These are phyloP conservation scores for Lasioglossum morio DNA, from an alignment of 2,888 invertebrate genomes.

Conservation along the genomic window DNA sequence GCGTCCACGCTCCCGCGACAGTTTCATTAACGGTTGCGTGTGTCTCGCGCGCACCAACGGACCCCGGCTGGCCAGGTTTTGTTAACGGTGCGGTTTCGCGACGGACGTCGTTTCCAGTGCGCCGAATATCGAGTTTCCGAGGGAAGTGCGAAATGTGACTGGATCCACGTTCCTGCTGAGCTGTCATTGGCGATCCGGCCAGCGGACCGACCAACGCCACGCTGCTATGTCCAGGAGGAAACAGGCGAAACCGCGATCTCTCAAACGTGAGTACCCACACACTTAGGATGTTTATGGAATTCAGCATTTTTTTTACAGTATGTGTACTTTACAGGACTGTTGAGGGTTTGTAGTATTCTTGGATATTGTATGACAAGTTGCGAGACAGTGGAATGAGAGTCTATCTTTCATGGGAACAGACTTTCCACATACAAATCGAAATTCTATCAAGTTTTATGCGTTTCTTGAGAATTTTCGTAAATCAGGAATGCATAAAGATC, in stretches of 20 bases:
- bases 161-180: slow-evolving; percentile 32
- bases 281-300: too few species aligned
- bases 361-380: too few species aligned
- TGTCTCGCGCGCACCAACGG: neutral
- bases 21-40: neutral
- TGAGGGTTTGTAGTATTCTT: too few species aligned
- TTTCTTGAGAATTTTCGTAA: too few species aligned
- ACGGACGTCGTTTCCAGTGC: slow-evolving; percentile 32
- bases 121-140: slow-evolving; percentile 31
- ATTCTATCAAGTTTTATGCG: too few species aligned
- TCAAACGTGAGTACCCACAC: slow-evolving; percentile 81
- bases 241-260: slow-evolving; percentile 85
- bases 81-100: slow-evolving; percentile 17
- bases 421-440: too few species aligned
- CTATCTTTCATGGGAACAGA: too few species aligned
- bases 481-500: too few species aligned
- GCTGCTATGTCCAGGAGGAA: slow-evolving; percentile 85
- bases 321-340: too few species aligned
- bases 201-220: slow-evolving; percentile 49
- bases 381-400: too few species aligned
- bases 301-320: too few species aligned
- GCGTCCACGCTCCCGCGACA: slow-evolving; percentile 1
- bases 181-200: slow-evolving; percentile 11
- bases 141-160: slow-evolving; percentile 57
- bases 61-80: neutral